phyloP scores from a whole-genome alignment of 1,140 invertebrate genomes.

The Anoplolepis gracilipes region DNA sequence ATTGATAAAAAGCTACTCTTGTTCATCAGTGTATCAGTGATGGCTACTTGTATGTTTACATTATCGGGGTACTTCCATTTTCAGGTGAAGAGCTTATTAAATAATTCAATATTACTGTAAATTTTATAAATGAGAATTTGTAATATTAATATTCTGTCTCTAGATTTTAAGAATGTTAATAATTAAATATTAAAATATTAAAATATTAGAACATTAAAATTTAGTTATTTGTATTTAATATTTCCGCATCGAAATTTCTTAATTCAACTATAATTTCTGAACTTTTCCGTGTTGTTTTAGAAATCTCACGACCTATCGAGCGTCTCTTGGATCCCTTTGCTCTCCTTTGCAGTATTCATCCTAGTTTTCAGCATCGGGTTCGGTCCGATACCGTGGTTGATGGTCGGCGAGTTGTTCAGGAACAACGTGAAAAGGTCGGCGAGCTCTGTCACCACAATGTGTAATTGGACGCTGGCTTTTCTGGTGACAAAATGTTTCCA shows the following conservation, averaged over 20 bases:
- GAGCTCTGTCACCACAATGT: slow-evolving; percentile 83
- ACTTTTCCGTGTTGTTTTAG: slow-evolving; percentile 15
- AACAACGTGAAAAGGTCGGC: slow-evolving; percentile 86
- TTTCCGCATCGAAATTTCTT: background rate
- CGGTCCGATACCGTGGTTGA: slow-evolving; percentile 85
- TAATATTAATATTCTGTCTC: background rate
- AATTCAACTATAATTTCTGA: background rate
- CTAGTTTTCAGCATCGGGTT: slow-evolving; percentile 83
- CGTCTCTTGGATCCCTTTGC: slow-evolving; percentile 85
- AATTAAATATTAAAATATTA: too few relatives aligned
- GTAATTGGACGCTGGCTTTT: slow-evolving; percentile 87
- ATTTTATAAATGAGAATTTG: slow-evolving; percentile 9
- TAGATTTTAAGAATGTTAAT: background rate
- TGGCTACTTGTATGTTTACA: slow-evolving; percentile 81
- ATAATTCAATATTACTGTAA: background rate
- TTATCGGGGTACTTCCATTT: slow-evolving; percentile 84
- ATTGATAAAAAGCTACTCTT: slow-evolving; percentile 86
- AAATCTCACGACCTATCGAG: slow-evolving; percentile 66
- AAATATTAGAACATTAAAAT: background rate
- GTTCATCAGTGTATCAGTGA: slow-evolving; percentile 83
- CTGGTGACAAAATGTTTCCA: slow-evolving; percentile 86
- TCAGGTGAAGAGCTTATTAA: slow-evolving; percentile 36
- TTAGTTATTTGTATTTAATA: background rate
- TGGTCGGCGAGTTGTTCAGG: slow-evolving; percentile 83
- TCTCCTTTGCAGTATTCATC: slow-evolving; percentile 85